Evolutionary conservation across 1,140 invertebrate species (phyloP), one percentile per base, ranked within the genome.

Genomic region (Neodiprion virginianus): DNA sequence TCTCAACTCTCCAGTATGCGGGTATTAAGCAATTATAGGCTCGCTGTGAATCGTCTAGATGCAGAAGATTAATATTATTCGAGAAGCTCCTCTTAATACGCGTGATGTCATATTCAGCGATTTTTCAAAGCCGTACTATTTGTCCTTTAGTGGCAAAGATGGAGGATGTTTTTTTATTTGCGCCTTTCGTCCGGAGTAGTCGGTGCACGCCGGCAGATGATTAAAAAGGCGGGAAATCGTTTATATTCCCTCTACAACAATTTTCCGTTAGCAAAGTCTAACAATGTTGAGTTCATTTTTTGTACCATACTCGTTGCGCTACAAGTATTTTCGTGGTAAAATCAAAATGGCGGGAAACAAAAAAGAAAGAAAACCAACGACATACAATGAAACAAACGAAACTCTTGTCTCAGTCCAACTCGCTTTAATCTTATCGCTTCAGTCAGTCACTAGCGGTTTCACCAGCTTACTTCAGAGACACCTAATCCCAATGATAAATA

Each of bases 81-180:
- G 48, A n/a, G 7, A 12, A 65, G 28, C 50, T 7, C 21, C 65
- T 61, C 67, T 77, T 77, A 72, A 76, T 69, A 72, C 73, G 74
- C 75, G 71, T 75, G 74, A 72, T 53, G 61, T 72, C 68, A 47
- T 48, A 70, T 72, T 76, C 78, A 17, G 71, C 72, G 75, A 79
- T 81, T 77, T 81, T 80, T 78, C 83, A 79, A 83, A 84, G 78
- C 82, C 84, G 77, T 78, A 81, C 77, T 79, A 81, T 85, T 81
- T 77, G 82, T 85, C 84, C 82, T 87, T 84, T 83, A 77, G 80
- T 80, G 80, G 78, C 81, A 86, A 87, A 87, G 80, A 87, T 87
- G 86, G 84, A 80, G 82, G 85, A 78, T 84, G 81, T 86, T 84
- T 83, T 21, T 83, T 85, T 84, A 80, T 84, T 84, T 82, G 76